These are phyloP conservation scores for Clarias batrachus DNA, from an alignment of 2,113 vertebrate genomes.

Conservation along the genomic window DNA sequence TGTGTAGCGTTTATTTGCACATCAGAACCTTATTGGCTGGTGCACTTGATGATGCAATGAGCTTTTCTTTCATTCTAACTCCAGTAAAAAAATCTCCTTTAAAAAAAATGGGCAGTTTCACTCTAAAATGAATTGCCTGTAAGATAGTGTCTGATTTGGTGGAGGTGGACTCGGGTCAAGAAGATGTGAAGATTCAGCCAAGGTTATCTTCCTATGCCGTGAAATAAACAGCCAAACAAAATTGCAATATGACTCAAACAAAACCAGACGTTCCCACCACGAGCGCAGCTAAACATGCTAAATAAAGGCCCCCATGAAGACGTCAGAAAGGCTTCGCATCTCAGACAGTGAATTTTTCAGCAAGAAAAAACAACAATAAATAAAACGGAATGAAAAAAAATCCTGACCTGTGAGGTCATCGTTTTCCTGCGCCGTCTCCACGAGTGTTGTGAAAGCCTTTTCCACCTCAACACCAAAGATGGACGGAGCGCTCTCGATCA, in stretches of 20 bases:
- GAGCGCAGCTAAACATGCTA: background rate
- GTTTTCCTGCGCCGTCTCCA: slow-evolving; percentile 56
- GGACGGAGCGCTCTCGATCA: slow-evolving; percentile 75
- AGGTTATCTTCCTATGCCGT: slow-evolving; percentile 5
- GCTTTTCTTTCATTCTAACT: background rate
- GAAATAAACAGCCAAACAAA: background rate
- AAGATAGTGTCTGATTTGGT: background rate
- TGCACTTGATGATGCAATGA: background rate
- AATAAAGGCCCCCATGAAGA: too few relatives aligned
- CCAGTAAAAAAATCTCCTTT: background rate
- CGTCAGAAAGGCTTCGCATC: background rate
- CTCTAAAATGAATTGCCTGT: background rate
- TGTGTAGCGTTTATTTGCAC: background rate
- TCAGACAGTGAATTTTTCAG: background rate
- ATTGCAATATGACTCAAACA: background rate
- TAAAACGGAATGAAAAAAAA: background rate
- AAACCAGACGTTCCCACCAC: background rate
- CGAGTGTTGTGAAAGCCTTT: slow-evolving; percentile 64
- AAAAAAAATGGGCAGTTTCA: background rate
- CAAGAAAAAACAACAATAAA: background rate
- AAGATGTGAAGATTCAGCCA: background rate
- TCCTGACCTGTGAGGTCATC: slow-evolving; percentile 57
- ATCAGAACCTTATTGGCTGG: background rate
- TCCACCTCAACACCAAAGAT: slow-evolving; percentile 75
- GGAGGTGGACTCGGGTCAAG: background rate